Evolutionary conservation across 1,140 invertebrate genomes (phyloP).

Genomic region (Rhyzopertha dominica): DNA sequence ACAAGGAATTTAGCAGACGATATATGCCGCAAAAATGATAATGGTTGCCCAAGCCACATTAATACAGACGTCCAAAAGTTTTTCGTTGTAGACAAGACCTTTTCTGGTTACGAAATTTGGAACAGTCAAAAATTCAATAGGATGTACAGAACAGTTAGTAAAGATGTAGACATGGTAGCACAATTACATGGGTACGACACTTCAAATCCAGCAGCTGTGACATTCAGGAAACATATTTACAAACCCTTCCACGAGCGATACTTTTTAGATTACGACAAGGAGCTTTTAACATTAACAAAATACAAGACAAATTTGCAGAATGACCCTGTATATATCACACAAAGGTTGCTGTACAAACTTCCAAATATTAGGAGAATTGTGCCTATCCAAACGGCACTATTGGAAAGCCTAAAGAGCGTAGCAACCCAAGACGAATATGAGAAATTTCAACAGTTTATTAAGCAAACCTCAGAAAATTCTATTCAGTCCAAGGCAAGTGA

Average conservation of each 20-base stretch:
- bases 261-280: not conserved
- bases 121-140: not conserved
- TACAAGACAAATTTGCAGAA: not conserved
- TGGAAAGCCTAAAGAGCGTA: too few species aligned
- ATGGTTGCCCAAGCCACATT: not conserved
- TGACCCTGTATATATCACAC: too few species aligned
- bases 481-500: too few species aligned
- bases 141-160: not conserved
- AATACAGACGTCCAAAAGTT: not conserved
- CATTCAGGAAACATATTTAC: not conserved
- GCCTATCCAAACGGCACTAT: too few species aligned
- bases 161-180: not conserved
- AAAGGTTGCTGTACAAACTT: too few species aligned
- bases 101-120: conserved; percentile 2
- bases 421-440: too few species aligned
- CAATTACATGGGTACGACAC: too few species aligned
- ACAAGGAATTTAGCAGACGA: not conserved
- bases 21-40: not conserved
- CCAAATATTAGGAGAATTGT: too few species aligned
- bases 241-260: not conserved
- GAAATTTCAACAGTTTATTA: too few species aligned
- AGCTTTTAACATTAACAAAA: not conserved
- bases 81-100: not conserved
- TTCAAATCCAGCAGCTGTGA: not conserved
- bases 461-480: too few species aligned